Evolutionary conservation across 2,113 vertebrate genomes (phyloP).

Genomic region (Ochotona curzoniae): DNA sequence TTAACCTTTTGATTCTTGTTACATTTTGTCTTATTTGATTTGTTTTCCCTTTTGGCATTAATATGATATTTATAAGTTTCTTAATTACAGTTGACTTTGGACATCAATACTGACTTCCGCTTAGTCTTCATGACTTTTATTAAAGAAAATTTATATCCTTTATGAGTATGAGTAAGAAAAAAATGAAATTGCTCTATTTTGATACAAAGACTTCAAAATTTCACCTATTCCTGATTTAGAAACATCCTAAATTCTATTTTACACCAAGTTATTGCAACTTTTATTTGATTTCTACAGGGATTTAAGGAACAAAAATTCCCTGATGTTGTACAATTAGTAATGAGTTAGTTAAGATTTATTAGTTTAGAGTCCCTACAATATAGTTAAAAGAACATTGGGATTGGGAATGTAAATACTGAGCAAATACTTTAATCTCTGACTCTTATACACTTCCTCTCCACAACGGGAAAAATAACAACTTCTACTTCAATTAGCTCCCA

Average conservation of each 20-base stretch:
- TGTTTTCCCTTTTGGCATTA: not conserved
- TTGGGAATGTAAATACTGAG: not conserved
- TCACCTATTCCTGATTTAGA: not conserved
- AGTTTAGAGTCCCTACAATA: not conserved
- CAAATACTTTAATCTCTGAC: slow-evolving; percentile 1
- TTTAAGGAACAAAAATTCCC: not conserved
- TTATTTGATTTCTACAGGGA: not conserved
- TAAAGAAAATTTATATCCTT: not conserved
- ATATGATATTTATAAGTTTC: slow-evolving; percentile 1
- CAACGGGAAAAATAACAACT: not conserved
- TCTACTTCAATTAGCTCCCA: not conserved
- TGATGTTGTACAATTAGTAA: not conserved
- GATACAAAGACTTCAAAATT: not conserved
- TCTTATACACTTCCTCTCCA: not conserved
- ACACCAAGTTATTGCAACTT: not conserved
- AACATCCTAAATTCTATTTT: not conserved
- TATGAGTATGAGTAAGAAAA: not conserved
- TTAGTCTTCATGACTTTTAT: not conserved
- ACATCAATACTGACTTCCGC: not conserved
- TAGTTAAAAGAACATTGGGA: not conserved
- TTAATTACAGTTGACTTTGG: slow-evolving; percentile 1
- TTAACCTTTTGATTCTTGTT: not conserved
- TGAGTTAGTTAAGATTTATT: not conserved
- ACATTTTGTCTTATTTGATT: not conserved
- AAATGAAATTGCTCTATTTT: not conserved